phyloP scores from a whole-genome alignment of 1,140 invertebrate species.

The Scaptomyza graminum region DNA sequence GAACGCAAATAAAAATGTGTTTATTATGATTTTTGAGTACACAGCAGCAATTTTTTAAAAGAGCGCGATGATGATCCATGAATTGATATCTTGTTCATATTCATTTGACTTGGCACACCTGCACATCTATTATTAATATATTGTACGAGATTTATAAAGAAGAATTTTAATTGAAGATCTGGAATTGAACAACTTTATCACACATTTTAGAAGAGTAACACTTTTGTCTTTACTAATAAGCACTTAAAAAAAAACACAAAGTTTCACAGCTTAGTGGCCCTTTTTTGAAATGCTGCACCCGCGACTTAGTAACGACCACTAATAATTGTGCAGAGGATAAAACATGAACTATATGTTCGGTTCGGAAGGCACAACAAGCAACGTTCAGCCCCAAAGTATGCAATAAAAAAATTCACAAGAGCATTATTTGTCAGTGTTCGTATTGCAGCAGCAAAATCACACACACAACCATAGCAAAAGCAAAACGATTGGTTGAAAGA shows the following conservation, averaged over 20 bases:
- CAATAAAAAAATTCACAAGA: conserved; percentile 7
- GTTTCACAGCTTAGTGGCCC: neutral
- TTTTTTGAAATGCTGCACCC: conserved; percentile 17
- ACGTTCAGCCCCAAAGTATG: conserved; percentile 25
- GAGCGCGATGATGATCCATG: too few relatives aligned
- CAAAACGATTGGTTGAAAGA: neutral
- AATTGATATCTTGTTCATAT: too few relatives aligned
- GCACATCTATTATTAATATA: too few relatives aligned
- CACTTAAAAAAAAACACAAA: too few relatives aligned
- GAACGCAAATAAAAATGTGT: neutral
- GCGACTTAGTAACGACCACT: conserved; percentile 36
- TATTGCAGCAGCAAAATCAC: conserved; percentile 12
- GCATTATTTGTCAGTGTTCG: neutral
- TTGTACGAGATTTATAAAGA: too few relatives aligned
- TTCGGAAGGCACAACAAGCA: conserved; percentile 9
- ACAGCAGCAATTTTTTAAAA: too few relatives aligned
- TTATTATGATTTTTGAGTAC: conserved; percentile 12
- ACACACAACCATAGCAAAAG: neutral
- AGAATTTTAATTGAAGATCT: too few relatives aligned
- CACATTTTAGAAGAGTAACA: too few relatives aligned
- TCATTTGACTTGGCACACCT: too few relatives aligned
- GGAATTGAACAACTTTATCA: too few relatives aligned
- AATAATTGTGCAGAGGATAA: conserved; percentile 34
- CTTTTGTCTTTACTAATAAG: too few relatives aligned
- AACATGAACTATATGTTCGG: conserved; percentile 19